Conservation (phyloP, 1,140 invertebrate genomes). For the Neocloeon triangulifer region DNA sequence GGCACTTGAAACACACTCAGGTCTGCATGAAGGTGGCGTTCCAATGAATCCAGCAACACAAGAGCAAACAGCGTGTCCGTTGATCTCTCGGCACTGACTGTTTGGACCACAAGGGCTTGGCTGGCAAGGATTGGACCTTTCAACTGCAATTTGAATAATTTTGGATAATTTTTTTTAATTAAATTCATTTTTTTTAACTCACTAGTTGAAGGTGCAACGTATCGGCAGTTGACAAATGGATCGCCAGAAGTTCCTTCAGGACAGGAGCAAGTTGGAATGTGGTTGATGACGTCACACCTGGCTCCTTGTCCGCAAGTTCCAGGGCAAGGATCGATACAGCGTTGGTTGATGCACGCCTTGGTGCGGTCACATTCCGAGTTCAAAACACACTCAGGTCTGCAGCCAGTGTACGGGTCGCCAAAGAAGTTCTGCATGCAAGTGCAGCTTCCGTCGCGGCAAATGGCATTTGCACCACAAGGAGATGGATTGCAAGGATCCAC, state of each 20-base stretch:
- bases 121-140: conserved; percentile 20
- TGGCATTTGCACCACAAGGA: conserved; percentile 51
- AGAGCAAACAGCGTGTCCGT: conserved; percentile 33
- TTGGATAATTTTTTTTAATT: not conserved
- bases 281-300: conserved; percentile 54
- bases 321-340: conserved; percentile 52
- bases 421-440: conserved; percentile 49
- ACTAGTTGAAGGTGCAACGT: conserved; percentile 10
- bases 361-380: conserved; percentile 56
- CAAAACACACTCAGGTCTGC: conserved; percentile 61
- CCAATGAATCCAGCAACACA: conserved; percentile 38
- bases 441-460: conserved; percentile 48
- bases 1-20: conserved; percentile 35
- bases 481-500: conserved; percentile 49
- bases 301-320: conserved; percentile 50
- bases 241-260: conserved; percentile 43
- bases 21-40: conserved; percentile 35
- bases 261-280: conserved; percentile 46
- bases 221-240: conserved; percentile 46
- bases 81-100: conserved; percentile 19
- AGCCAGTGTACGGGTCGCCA: conserved; percentile 38
- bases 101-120: conserved; percentile 27
- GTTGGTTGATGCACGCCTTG: conserved; percentile 48
- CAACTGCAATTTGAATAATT: too few species aligned
- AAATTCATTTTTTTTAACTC: not conserved